Evolutionary conservation across 2,113 vertebrate species (phyloP), one percentile per base, ranked within the genome.

Genomic region (Tetrax tetrax): DNA sequence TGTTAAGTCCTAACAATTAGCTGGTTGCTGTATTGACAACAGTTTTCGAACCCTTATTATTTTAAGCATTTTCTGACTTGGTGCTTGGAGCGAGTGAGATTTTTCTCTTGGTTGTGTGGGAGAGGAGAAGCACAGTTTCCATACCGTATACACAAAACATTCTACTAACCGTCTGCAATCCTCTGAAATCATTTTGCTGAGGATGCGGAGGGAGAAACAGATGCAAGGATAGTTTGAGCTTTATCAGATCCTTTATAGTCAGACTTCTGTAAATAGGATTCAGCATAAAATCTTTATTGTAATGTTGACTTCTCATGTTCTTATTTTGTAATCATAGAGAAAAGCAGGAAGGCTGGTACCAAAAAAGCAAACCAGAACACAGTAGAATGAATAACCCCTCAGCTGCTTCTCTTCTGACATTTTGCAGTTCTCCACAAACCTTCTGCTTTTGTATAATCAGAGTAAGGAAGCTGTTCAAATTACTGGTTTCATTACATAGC

Each of bases 401-500:
- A 89, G 74, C 83, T 91, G 87, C 61, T 94, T 91, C 59, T 92
- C 50, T 85, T 84, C 86, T 85, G 89, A 85, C 80, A 77, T 92
- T 82, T 72, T 84, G 37, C 80, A 94, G 68, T 94, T 93, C 76
- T 89, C 54, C 38, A 38, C 50, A 93, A 89, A 89, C 69, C 64
- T 94, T 86, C 47, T 56, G 75, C 87, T 84, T 89, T 95, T 95
- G 74, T 97, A 54, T 69, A 89, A 82, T 87, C 74, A 59, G 74
- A 89, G 91, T 80, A 85, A 96, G 93, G 83, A 93, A 69, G 74
- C 94, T 91, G 75, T 92, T 95, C 77, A 93, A 96, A 96, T 96
- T 87, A 95, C 93, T 94, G 77, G 95, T 96, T 96, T 87, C 89
- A 70, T 87, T 94, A 94, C 74, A 83, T 83, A 80, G 77, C 7